A percentile compares a stretch with the other conserved stretches of the same genome.
These are phyloP conservation scores for Coranthus polyacanthus DNA, from an alignment of 2,797 vertebrate species.

Conservation along the genomic window DNA sequence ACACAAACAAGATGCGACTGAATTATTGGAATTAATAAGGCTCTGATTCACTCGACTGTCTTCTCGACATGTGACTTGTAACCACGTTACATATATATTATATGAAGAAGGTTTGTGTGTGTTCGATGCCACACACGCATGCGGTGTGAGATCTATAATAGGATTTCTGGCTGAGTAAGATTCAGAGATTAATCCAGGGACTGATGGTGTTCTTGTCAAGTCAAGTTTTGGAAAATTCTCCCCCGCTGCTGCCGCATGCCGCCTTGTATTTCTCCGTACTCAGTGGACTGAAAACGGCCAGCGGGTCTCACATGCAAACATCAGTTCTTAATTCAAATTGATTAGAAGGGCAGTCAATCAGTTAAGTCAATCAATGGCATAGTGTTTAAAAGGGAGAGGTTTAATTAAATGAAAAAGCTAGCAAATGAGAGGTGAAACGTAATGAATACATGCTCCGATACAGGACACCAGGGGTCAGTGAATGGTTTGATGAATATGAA, in stretches of 20 bases:
- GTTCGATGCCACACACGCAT: background rate
- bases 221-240: conserved; percentile 29
- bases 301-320: background rate
- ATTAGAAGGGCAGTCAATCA: conserved; percentile 29
- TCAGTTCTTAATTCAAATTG: conserved; percentile 5
- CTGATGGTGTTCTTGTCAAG: conserved; percentile 52
- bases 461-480: background rate
- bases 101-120: conserved; percentile 17
- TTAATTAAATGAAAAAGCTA: conserved; percentile 25
- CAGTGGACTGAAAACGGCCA: conserved; percentile 10
- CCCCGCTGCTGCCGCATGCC: conserved; percentile 21
- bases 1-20: conserved; percentile 22
- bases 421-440: conserved; percentile 7
- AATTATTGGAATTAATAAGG: conserved; percentile 49
- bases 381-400: conserved; percentile 8
- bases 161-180: conserved; percentile 67
- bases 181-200: conserved; percentile 52
- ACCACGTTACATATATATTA: conserved; percentile 48
- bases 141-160: conserved; percentile 48
- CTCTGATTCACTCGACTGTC: conserved; percentile 46
- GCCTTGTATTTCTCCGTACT: conserved; percentile 23
- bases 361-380: conserved; percentile 5
- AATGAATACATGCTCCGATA: background rate
- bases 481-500: background rate
- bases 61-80: conserved; percentile 35